These are phyloP conservation scores for Formica exsecta DNA, from an alignment of 1,140 invertebrate genomes.

Conservation along the genomic window DNA sequence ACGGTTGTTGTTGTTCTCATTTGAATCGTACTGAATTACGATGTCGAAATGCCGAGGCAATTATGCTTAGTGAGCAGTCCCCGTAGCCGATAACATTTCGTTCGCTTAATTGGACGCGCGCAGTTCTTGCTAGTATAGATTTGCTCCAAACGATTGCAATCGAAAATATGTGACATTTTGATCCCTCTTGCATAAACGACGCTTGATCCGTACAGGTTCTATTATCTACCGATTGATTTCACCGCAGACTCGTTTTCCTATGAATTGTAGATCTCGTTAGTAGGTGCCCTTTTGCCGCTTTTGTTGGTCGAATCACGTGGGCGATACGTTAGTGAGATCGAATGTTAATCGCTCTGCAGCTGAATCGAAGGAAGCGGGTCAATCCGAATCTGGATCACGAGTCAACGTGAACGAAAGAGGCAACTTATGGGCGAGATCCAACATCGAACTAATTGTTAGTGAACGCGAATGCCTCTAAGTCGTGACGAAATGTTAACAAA, in stretches of 20 bases:
- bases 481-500: constrained; percentile 24
- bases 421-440: background rate
- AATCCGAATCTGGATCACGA: constrained; percentile 71
- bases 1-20: constrained; percentile 33
- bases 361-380: constrained; percentile 68
- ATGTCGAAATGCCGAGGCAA: constrained; percentile 41
- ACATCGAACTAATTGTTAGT: constrained; percentile 17
- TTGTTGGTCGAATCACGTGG: constrained; percentile 62
- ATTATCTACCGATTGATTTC: constrained; percentile 9
- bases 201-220: background rate
- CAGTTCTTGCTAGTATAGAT: constrained; percentile 17
- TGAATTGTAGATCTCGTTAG: constrained; percentile 34
- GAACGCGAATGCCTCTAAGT: constrained; percentile 25
- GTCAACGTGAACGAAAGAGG: constrained; percentile 42
- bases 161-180: constrained; percentile 21
- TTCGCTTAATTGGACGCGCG: constrained; percentile 14
- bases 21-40: constrained; percentile 30
- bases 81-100: background rate
- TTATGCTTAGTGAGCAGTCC: background rate
- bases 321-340: constrained; percentile 63
- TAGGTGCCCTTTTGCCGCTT: constrained; percentile 69
- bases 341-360: constrained; percentile 25
- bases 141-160: background rate
- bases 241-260: constrained; percentile 68
- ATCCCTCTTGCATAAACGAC: background rate